Base-by-base conservation (phyloP, 1,140 invertebrate genomes). In the Megalonaias nervosa region DNA sequence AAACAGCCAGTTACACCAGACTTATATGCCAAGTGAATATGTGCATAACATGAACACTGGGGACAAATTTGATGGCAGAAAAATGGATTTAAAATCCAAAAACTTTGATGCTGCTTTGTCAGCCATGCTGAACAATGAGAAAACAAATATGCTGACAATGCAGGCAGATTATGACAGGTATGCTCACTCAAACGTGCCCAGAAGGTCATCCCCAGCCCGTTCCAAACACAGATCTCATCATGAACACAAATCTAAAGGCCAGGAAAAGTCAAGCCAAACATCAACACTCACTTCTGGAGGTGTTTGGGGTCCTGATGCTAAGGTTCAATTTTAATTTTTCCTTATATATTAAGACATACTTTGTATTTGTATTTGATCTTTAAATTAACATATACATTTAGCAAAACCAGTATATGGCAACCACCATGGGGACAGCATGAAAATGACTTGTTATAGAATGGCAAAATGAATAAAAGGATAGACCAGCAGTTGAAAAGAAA, bases 21-120 rank as follows among this genome's bases (percentile, higher is more conserved):
- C 83, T 26, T 74, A 84, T 55, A 85, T 85, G 78, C 86, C 86
- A 16, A 88, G 85, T 82, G 83, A 86, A 70, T 87, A 87, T 81
- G 79, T 87, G 23, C 67, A 84, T 73, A 69, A 78, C 14, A 87
- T 85, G 78, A 67, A 66, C 19, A 79, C 71, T 55, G 67, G 67
- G 23, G 85, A 85, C 62, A 70, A 83, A 57, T 86, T 87, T 84
- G 86, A 88, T 81, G 85, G 81, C n/a, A 66, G 85, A 14, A 86
- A 84, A 73, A 88, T 88, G 87, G 85, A 79, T 67, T 67, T 88
- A 31, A 82, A 83, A 17, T 83, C 86, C 6, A 84, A 81, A 58
- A 85, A 81, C 1, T 88, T 88, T 85, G 87, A 88, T 70, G 72
- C 82, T 48, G 86, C 87, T 56, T 72, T 88, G 19, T 74, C 77